phyloP scores from a whole-genome alignment of 30 jellyfish, hydroid and myxozoan genomes.

The Aurelia sp. region DNA sequence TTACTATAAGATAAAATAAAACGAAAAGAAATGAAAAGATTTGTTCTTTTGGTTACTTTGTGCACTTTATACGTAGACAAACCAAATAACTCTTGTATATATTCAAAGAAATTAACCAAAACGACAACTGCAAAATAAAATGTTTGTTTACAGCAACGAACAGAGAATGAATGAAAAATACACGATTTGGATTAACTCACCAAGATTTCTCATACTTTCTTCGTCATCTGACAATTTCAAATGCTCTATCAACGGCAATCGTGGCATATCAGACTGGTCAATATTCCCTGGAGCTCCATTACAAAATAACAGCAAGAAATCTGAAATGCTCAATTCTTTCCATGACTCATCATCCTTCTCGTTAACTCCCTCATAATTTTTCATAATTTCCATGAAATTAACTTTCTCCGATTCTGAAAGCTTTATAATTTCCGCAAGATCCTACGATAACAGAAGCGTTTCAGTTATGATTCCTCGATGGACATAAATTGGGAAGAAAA shows the following conservation, averaged over 20 bases:
- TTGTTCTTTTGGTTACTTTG: too few relatives aligned
- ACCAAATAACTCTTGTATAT: too few relatives aligned
- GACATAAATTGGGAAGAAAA: too few relatives aligned
- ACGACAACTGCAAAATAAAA: too few relatives aligned
- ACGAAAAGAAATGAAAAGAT: too few relatives aligned
- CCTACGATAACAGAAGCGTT: too few relatives aligned
- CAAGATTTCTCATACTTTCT: not conserved
- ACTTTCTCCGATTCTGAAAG: not conserved
- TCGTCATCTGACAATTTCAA: constrained; percentile 14
- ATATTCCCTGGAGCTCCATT: not conserved
- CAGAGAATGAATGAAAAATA: too few relatives aligned
- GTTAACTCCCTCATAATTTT: not conserved
- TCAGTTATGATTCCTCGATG: too few relatives aligned
- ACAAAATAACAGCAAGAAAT: constrained; percentile 24
- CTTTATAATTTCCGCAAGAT: not conserved
- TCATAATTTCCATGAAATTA: not conserved
- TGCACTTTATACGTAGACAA: too few relatives aligned
- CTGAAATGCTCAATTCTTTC: constrained; percentile 27
- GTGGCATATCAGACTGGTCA: constrained; percentile 35
- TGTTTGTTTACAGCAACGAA: too few relatives aligned
- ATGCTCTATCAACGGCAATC: not conserved
- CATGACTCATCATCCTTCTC: not conserved
- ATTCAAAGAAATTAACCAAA: too few relatives aligned
- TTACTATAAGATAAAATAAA: too few relatives aligned
- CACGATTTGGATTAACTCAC: not conserved